Evolutionary conservation across 2,797 vertebrate genomes (phyloP), one percentile per base, ranked within the genome.

Genomic region (Myotis myotis): DNA sequence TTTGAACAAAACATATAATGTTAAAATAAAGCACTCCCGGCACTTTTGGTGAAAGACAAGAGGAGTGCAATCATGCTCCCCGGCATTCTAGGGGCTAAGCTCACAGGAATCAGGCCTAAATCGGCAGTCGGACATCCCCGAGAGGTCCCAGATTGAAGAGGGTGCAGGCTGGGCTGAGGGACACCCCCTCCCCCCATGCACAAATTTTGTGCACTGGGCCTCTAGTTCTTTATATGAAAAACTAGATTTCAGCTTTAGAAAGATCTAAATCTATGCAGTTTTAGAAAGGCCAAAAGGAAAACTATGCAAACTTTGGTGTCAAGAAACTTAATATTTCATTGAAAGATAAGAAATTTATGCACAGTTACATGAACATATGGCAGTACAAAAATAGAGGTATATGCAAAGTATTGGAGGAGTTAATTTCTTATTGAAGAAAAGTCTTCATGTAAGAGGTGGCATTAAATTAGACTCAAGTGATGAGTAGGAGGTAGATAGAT

Each of bases 371-470:
- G 33, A 72, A 57, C 17, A 51, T 53, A 85, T 7, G 30, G 53
- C 12, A 33, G 38, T 53, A 41, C 7, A 20, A 75, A 81, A 70
- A 36, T 6, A 20, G 49, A 86, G 30, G 11, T 30, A 51, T 16
- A 66, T 80, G 44, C 33, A 20, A 87, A 86, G 13, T 44, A 36
- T 41, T 51, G 7, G 13, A 62, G 38, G 16, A 55, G 12, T 47
- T 92, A 17, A 19, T 88, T 71, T 80, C 12, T 64, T 92, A n/a
- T 8, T 62, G 28, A 83, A 87, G 22, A 11, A 47, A 72, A 87
- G n/a, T 25, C 47, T 87, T 91, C 70, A 47, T 72, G 25, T 38
- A 49, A 76, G 49, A 49, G 25, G 16, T 66, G 17, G 6, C 28
- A 76, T 94, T 76, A 22, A 62, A 23, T 78, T 64, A 57, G 12